Evolutionary conservation across 2,888 invertebrate species (phyloP), one percentile per base, ranked within the genome.

Genomic region (Anoncus sp.): DNA sequence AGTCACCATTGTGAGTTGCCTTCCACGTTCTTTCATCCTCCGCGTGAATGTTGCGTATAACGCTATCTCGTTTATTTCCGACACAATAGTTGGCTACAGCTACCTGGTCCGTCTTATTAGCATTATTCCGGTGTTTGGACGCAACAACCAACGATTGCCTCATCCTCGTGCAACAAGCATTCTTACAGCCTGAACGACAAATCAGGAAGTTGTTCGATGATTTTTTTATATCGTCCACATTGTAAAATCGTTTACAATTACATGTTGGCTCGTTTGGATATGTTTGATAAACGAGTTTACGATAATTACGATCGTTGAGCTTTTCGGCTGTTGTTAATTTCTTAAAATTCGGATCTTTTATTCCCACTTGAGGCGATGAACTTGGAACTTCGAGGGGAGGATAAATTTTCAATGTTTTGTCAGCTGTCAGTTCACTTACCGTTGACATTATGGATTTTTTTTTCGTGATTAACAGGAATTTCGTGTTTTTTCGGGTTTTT

Each of bases 261-360:
- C 88, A 88, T 16, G 86, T 87, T 4, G 84, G 81, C 66, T 89
- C 87, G 63, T 88, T 77, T 1, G 86, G 87, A 81, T 87, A 87
- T 7, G 82, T 60, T 40, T 75, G 82, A 75, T 88, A 88, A 67
- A 89, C 75, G 14, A 85, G 59, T 16, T 83, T 73, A 3, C 88
- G 84, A 73, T 86, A 89, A 45, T 82, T 72, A 3, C 82, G 80
- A 66, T 89, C 86, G 73, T 88, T 89, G 4, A 89, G 76, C 78
- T 88, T 88, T 75, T 90, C 87, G n/a, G 87, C 87, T 14, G 81
- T 83, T 9, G 88, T 88, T 65, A 88, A 65, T 12, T 79, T 80
- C 20, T 81, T 74, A 66, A 88, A 88, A 31, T 77, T 83, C 0
- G 87, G 85, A 35, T 87, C 80, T 27, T 81, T 63, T 22, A 88